Percentiles rank a stretch among this genome's conserved stretches.
Evolutionary conservation across 2,797 vertebrate genomes (phyloP).

Genomic region (Diplodus sargus): DNA sequence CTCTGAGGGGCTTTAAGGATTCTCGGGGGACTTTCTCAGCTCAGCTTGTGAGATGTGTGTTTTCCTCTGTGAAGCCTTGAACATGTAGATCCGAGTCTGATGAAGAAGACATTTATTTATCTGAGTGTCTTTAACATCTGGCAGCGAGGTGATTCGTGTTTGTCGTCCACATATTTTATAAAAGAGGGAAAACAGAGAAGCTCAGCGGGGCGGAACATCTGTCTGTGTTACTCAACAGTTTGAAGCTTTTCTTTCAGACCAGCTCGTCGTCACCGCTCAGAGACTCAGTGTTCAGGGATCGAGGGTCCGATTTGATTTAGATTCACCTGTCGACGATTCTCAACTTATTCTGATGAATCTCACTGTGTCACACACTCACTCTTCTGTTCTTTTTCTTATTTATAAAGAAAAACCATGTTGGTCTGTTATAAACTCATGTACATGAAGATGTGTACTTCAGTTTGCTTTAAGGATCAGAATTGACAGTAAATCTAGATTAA

Average conservation of each 20-base stretch:
- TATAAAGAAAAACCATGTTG: too few species aligned
- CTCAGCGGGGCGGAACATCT: conserved; percentile 8
- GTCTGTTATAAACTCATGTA: too few species aligned
- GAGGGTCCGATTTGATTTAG: too few species aligned
- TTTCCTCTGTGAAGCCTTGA: too few species aligned
- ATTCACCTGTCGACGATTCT: too few species aligned
- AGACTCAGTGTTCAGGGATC: neutral
- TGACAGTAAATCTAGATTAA: too few species aligned
- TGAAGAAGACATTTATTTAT: neutral
- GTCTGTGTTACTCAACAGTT: conserved; percentile 12
- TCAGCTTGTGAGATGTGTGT: neutral
- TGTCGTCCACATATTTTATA: conserved; percentile 13
- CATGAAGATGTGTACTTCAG: too few species aligned
- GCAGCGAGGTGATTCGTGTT: conserved; percentile 2
- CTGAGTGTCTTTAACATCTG: neutral
- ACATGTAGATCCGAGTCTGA: neutral
- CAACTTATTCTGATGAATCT: too few species aligned
- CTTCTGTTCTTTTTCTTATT: too few species aligned
- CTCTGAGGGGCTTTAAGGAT: neutral
- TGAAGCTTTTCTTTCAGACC: neutral
- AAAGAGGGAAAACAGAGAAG: neutral
- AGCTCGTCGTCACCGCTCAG: neutral
- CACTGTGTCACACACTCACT: too few species aligned
- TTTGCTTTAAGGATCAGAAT: too few species aligned
- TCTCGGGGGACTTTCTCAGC: conserved; percentile 13